Evolutionary conservation across 2,797 vertebrate species (phyloP), one percentile per base, ranked within the genome.

Genomic region (Scleropages formosus): DNA sequence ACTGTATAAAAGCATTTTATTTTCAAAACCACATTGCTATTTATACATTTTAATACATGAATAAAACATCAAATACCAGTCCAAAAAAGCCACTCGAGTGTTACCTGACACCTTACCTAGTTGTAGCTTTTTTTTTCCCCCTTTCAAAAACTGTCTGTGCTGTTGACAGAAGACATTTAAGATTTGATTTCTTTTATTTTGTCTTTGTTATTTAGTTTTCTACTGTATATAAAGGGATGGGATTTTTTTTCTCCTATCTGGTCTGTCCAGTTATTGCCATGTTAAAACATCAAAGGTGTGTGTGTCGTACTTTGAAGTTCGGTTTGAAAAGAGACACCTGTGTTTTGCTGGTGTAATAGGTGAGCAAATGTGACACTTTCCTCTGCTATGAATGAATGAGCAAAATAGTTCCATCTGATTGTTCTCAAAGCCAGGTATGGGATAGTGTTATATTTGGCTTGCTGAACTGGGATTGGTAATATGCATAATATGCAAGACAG

Each of bases 31-130:
- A 22, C 26, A 15, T 4, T 64, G 62, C 18, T 80, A 74, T 89
- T 89, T 85, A 82, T 85, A 82, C 82, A 76, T 82, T 88, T 91
- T 88, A 90, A 90, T 88, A 89, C 89, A 86, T 89, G 88, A 86
- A 90, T 90, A 85, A 89, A 73, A 76, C 82, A 88, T 85, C 89
- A 87, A 85, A 84, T 77, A 78, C 78, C 77, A 73, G 75, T 80
- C 76, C 85, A 84, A 87, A 87, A 81, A 78, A 82, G 59, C n/a
- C n/a, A n/a, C n/a, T n/a, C n/a, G n/a, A n/a, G n/a, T n/a, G n/a
- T n/a, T n/a, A n/a, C n/a, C n/a, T n/a, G n/a, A n/a, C n/a, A n/a
- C n/a, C n/a, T n/a, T n/a, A n/a, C n/a, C n/a, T n/a, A 31, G 31
- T 39, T 6, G 31, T 39, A n/a, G n/a, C n/a, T n/a, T n/a, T n/a